phyloP scores from a whole-genome alignment of 1,140 invertebrate genomes.

The Bombus huntii region DNA sequence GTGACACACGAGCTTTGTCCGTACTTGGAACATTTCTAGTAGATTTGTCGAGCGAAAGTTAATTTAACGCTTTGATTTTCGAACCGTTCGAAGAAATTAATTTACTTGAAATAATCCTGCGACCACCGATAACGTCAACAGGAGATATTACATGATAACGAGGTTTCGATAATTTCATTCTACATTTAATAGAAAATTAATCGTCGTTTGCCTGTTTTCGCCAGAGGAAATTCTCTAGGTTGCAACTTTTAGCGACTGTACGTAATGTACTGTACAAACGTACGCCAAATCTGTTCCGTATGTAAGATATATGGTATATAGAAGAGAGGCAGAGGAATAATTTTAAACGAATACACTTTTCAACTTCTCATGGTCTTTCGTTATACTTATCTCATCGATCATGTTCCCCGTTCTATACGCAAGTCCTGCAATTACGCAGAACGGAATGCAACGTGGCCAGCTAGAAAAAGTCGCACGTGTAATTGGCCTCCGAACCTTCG shows the following conservation, averaged over 20 bases:
- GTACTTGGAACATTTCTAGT: neutral
- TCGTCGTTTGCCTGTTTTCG: too few relatives aligned
- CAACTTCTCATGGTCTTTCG: too few relatives aligned
- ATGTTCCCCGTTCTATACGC: neutral
- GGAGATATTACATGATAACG: neutral
- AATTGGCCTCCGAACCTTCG: neutral
- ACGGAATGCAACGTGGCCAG: neutral
- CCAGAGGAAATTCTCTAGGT: too few relatives aligned
- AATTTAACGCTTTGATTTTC: neutral
- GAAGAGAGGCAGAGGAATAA: too few relatives aligned
- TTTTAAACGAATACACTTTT: too few relatives aligned
- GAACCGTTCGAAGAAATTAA: too few relatives aligned
- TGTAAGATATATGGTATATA: too few relatives aligned
- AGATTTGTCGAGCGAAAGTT: too few relatives aligned
- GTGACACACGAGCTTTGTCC: too few relatives aligned
- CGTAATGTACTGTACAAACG: too few relatives aligned
- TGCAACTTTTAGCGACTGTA: too few relatives aligned
- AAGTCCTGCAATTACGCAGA: neutral
- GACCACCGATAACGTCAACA: neutral
- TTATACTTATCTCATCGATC: neutral
- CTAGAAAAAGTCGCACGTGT: neutral
- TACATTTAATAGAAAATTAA: neutral
- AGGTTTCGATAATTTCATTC: neutral
- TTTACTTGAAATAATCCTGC: neutral
- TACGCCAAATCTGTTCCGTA: too few relatives aligned